Evolutionary conservation across 2,888 invertebrate species (phyloP).

Genomic region (Mermis nigrescens): DNA sequence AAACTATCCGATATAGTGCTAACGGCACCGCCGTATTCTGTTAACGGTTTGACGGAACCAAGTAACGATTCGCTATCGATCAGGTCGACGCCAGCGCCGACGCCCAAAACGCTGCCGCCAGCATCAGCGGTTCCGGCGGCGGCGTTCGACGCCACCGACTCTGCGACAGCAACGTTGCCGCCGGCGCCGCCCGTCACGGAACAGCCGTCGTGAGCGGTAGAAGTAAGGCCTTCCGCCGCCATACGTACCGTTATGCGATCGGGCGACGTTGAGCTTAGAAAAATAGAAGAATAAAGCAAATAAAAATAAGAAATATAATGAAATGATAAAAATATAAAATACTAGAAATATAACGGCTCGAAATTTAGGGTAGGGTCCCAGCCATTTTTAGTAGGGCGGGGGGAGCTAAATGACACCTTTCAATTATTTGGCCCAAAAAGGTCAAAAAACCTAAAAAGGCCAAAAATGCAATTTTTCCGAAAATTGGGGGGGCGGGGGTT

Average conservation of each 20-base stretch:
- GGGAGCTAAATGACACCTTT: too few relatives aligned
- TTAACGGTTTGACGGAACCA: conserved; percentile 12
- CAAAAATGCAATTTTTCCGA: too few relatives aligned
- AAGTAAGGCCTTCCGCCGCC: not conserved
- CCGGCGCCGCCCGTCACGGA: too few relatives aligned
- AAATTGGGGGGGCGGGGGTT: too few relatives aligned
- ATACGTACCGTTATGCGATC: not conserved
- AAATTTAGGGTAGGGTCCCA: too few relatives aligned
- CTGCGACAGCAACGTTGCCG: not conserved
- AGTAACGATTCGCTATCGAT: conserved; percentile 10
- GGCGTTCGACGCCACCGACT: conserved; percentile 16
- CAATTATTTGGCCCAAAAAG: too few relatives aligned
- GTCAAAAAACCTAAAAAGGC: too few relatives aligned
- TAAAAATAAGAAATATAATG: too few relatives aligned
- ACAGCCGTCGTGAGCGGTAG: not conserved
- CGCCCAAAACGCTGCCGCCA: not conserved
- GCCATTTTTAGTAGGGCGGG: too few relatives aligned
- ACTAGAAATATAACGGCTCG: too few relatives aligned
- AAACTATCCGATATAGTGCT: conserved; percentile 22
- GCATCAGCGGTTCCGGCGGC: conserved; percentile 15
- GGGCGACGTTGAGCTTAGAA: not conserved
- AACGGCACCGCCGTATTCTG: conserved; percentile 20
- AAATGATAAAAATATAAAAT: too few relatives aligned
- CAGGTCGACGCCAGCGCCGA: conserved; percentile 12
- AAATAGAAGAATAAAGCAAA: too few relatives aligned